Evolutionary conservation across 2,113 vertebrate species (phyloP).

Genomic region (Marcusenius ussheri): DNA sequence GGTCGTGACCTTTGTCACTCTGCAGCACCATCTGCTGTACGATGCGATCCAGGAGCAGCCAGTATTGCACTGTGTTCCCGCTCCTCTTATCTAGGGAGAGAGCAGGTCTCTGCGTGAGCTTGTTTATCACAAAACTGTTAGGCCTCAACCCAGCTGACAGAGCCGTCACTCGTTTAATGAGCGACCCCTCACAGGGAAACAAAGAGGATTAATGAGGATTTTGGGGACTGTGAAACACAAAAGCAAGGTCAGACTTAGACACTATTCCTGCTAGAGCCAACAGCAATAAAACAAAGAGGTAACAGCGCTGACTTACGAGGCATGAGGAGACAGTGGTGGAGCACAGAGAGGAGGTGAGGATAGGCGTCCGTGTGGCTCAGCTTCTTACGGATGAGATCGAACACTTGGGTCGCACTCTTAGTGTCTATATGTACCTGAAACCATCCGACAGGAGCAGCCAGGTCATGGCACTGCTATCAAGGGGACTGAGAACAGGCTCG

Average conservation of each 20-base stretch:
- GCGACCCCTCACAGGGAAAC: not conserved
- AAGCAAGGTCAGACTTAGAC: not conserved
- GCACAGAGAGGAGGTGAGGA: slow-evolving; percentile 95
- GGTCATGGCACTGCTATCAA: not conserved
- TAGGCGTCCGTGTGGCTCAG: slow-evolving; percentile 92
- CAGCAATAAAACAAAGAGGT: not conserved
- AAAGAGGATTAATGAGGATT: not conserved
- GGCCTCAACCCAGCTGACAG: not conserved
- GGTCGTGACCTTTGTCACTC: slow-evolving; percentile 95
- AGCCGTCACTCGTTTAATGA: not conserved
- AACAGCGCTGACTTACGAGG: slow-evolving; percentile 73
- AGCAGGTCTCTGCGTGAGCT: not conserved
- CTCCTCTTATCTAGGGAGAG: slow-evolving; percentile 79
- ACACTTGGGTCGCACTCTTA: slow-evolving; percentile 95
- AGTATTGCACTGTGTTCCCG: slow-evolving; percentile 96
- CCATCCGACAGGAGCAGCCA: not conserved
- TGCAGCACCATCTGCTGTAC: slow-evolving; percentile 97
- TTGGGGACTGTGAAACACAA: not conserved
- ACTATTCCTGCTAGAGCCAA: not conserved
- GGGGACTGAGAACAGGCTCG: not conserved
- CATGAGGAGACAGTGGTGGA: slow-evolving; percentile 98
- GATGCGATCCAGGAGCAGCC: slow-evolving; percentile 92
- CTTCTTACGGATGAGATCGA: slow-evolving; percentile 90
- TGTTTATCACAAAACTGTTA: not conserved
- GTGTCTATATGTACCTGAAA: slow-evolving; percentile 90